phyloP scores from a whole-genome alignment of 2,888 invertebrate genomes.

The Chrysopilus asiliformis region DNA sequence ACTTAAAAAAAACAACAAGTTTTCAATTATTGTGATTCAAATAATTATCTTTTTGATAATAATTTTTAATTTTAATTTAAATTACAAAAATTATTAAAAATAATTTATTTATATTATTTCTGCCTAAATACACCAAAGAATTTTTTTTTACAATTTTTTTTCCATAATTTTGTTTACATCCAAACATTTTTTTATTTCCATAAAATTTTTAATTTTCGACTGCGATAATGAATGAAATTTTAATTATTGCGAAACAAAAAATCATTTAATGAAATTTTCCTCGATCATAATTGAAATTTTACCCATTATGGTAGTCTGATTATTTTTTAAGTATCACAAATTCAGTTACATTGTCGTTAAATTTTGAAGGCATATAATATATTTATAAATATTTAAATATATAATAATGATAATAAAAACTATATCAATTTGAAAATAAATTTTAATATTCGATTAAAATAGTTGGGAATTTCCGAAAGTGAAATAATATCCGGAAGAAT shows the following conservation, averaged over 20 bases:
- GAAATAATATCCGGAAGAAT: too few species aligned
- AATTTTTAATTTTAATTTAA: conserved; percentile 4
- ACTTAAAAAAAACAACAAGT: too few species aligned
- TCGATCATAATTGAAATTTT: too few species aligned
- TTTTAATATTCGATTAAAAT: too few species aligned
- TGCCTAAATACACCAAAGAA: conserved; percentile 11
- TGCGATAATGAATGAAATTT: conserved; percentile 10
- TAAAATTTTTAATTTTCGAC: conserved; percentile 6
- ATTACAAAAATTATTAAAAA: conserved; percentile 3
- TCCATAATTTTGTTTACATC: conserved; percentile 7
- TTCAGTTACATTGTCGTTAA: conserved; percentile 36
- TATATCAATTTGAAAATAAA: neutral
- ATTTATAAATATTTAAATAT: too few species aligned
- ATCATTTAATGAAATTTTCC: too few species aligned
- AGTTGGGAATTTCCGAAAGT: too few species aligned
- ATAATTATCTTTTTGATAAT: too few species aligned
- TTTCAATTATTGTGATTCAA: too few species aligned
- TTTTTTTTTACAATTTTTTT: conserved; percentile 7
- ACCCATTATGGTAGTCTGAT: too few species aligned
- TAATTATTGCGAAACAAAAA: conserved; percentile 5
- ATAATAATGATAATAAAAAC: conserved; percentile 6
- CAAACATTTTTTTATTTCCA: conserved; percentile 5
- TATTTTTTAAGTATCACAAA: conserved; percentile 32
- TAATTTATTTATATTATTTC: conserved; percentile 6
- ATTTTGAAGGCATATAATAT: conserved; percentile 21